Evolutionary conservation across 2,797 vertebrate genomes (phyloP).

Genomic region (Clarias laeviceps): DNA sequence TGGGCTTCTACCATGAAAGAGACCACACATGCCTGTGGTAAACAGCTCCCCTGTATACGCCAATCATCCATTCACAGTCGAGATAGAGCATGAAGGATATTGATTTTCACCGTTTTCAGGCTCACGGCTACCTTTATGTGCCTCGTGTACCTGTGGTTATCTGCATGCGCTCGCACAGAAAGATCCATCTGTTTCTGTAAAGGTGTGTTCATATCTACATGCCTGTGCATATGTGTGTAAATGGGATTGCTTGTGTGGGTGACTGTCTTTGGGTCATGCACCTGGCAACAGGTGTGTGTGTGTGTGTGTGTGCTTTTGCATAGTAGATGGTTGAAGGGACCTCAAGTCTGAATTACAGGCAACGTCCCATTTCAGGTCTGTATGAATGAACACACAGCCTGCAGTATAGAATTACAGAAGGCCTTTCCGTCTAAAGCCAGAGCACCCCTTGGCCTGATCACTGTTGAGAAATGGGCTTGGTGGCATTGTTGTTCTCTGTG

Average conservation of each 20-base stretch:
- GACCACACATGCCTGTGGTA: conserved; percentile 59
- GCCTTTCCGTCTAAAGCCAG: conserved; percentile 53
- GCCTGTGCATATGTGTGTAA: conserved; percentile 31
- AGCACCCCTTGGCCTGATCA: conserved; percentile 7
- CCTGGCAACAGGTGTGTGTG: conserved; percentile 60
- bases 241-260: background rate
- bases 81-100: conserved; percentile 57
- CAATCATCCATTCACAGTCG: conserved; percentile 65
- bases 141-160: conserved; percentile 16
- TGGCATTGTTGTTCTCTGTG: conserved; percentile 18
- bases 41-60: conserved; percentile 49
- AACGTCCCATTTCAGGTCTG: conserved; percentile 26
- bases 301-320: conserved; percentile 39
- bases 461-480: conserved; percentile 11
- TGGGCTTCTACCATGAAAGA: conserved; percentile 56
- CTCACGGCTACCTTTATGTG: conserved; percentile 22
- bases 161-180: conserved; percentile 13
- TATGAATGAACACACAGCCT: conserved; percentile 33
- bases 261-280: conserved; percentile 45
- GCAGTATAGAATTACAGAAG: conserved; percentile 75
- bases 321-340: conserved; percentile 33
- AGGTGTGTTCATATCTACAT: background rate
- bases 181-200: conserved; percentile 6
- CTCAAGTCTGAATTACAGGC: conserved; percentile 39
- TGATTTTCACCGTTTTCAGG: conserved; percentile 60